Evolutionary conservation across 2,797 vertebrate genomes (phyloP).

Genomic region (Parauchenoglanis punctatus): DNA sequence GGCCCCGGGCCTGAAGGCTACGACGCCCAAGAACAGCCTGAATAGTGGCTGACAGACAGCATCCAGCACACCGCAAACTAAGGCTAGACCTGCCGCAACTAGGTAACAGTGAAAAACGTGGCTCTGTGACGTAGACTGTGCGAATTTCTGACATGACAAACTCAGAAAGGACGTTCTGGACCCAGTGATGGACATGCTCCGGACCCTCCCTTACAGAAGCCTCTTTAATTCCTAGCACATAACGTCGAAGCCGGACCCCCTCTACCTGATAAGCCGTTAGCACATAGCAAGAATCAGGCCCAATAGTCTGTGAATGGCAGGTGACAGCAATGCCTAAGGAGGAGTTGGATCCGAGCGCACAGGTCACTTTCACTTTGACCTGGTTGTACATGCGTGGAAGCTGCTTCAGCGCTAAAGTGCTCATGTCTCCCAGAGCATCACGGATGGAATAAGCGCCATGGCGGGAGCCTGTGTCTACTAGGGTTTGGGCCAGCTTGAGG

Average conservation of each 20-base stretch:
- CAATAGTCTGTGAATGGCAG: slow-evolving; percentile 91
- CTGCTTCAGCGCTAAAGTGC: slow-evolving; percentile 92
- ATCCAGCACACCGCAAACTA: slow-evolving; percentile 91
- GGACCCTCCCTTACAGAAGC: slow-evolving; percentile 88
- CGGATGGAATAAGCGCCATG: slow-evolving; percentile 95
- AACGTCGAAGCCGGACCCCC: slow-evolving; percentile 90
- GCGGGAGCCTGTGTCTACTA: slow-evolving; percentile 95
- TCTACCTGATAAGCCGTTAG: slow-evolving; percentile 95
- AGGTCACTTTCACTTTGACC: slow-evolving; percentile 98
- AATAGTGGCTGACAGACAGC: slow-evolving; percentile 91
- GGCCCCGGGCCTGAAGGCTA: slow-evolving; percentile 93
- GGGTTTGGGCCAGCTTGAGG: slow-evolving; percentile 93
- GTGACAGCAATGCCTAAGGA: slow-evolving; percentile 94
- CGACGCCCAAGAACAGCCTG: slow-evolving; percentile 93
- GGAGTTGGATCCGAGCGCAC: slow-evolving; percentile 91
- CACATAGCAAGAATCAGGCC: slow-evolving; percentile 91
- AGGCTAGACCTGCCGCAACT: slow-evolving; percentile 88
- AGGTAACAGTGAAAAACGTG: slow-evolving; percentile 83
- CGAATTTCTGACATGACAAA: slow-evolving; percentile 98
- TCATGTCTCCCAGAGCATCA: slow-evolving; percentile 94
- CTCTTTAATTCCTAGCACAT: slow-evolving; percentile 91
- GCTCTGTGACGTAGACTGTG: slow-evolving; percentile 94
- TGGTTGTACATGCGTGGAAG: slow-evolving; percentile 99
- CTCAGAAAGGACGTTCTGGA: slow-evolving; percentile 96
- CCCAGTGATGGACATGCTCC: slow-evolving; percentile 97